A percentile compares a stretch with the other conserved stretches of the same genome.
Evolutionary conservation across 2,797 vertebrate species (phyloP).

Genomic region (Urophycis tenuis): DNA sequence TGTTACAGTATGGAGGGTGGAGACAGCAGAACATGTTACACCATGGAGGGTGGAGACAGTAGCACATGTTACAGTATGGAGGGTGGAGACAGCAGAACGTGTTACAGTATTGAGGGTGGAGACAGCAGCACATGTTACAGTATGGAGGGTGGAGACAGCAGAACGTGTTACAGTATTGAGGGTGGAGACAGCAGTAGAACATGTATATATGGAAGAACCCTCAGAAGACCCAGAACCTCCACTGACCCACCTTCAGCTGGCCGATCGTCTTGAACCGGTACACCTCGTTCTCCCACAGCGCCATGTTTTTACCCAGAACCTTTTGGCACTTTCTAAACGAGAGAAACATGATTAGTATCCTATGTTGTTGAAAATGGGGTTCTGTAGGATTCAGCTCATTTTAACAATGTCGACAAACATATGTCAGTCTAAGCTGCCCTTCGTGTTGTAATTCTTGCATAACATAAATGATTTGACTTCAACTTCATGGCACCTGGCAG

Average conservation of each 20-base stretch:
- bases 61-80: neutral
- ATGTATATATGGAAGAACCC: neutral
- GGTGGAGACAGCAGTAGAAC: neutral
- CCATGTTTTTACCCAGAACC: slow-evolving; percentile 97
- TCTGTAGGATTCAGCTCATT: neutral
- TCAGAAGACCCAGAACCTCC: neutral
- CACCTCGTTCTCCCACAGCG: slow-evolving; percentile 97
- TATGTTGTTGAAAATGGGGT: neutral
- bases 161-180: neutral
- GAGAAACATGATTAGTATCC: neutral
- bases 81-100: neutral
- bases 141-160: slow-evolving; percentile 16
- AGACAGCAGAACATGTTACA: neutral
- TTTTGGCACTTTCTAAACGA: slow-evolving; percentile 92
- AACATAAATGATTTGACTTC: neutral
- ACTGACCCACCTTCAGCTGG: slow-evolving; percentile 80
- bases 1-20: neutral
- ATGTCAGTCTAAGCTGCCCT: neutral
- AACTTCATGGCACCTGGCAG: slow-evolving; percentile 76
- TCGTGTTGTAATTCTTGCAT: neutral
- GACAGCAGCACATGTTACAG: neutral
- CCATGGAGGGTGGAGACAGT: slow-evolving; percentile 11
- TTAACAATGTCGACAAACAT: neutral
- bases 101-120: no score
- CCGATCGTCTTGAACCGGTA: slow-evolving; percentile 96